A percentile compares a stretch with the other conserved stretches of the same genome.
Conservation (phyloP, 2,113 vertebrate species). For the Odocoileus virginianus region DNA sequence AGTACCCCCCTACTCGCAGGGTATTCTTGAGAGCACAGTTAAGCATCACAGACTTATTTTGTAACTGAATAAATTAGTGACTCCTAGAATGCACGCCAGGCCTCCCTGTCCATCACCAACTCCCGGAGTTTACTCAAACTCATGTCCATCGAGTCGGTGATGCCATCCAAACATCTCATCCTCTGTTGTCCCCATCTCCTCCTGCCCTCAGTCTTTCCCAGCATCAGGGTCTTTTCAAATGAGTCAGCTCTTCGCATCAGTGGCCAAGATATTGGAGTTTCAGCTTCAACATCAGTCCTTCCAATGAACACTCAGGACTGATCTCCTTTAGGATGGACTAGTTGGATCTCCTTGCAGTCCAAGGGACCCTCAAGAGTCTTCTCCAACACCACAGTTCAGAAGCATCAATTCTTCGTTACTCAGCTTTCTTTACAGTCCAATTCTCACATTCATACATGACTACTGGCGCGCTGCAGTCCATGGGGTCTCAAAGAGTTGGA, state of each 20-base stretch:
- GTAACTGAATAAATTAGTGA: slow-evolving; percentile 8
- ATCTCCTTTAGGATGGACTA: neutral
- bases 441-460: neutral
- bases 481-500: neutral
- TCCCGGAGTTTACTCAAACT: neutral
- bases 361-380: neutral
- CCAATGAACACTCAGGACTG: neutral
- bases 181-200: neutral
- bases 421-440: neutral
- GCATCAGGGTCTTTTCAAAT: neutral
- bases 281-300: neutral
- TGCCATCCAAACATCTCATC: neutral
- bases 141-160: neutral
- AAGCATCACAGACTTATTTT: neutral
- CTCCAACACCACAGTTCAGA: neutral
- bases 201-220: neutral
- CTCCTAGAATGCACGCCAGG: neutral
- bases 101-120: neutral
- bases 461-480: neutral
- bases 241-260: neutral
- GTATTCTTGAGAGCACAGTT: neutral
- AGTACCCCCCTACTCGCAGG: neutral
- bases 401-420: neutral
- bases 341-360: neutral
- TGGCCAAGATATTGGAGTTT: neutral